Evolutionary conservation across 2,888 invertebrate genomes (phyloP).

Genomic region (Ernsta delagoae): DNA sequence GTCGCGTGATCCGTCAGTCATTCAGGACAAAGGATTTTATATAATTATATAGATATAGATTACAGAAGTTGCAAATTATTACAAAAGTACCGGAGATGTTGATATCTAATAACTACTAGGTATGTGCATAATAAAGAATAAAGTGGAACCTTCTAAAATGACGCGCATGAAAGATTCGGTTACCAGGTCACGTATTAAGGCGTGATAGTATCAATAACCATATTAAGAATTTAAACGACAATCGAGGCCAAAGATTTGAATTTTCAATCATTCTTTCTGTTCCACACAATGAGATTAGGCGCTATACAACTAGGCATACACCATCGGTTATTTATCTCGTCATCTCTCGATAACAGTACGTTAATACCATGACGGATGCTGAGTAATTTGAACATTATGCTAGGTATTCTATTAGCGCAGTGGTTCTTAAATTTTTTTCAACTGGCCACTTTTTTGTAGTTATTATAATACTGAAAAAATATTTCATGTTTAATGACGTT

Average conservation of each 20-base stretch:
- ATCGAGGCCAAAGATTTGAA: slow-evolving; percentile 26
- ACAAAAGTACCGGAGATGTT: too few relatives aligned
- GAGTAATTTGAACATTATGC: slow-evolving; percentile 68
- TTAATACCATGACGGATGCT: slow-evolving; percentile 63
- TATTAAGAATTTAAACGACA: slow-evolving; percentile 13
- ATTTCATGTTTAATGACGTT: too few relatives aligned
- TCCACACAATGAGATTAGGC: slow-evolving; percentile 29
- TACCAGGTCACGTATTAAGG: slow-evolving; percentile 11
- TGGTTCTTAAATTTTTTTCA: neutral
- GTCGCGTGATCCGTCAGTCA: too few relatives aligned
- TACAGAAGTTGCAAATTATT: too few relatives aligned
- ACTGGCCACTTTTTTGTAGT: neutral
- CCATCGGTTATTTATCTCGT: slow-evolving; percentile 29
- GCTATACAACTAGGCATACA: neutral
- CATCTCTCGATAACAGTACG: slow-evolving; percentile 45
- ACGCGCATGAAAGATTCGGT: slow-evolving; percentile 1
- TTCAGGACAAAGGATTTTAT: too few relatives aligned
- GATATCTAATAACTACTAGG: too few relatives aligned
- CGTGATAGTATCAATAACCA: slow-evolving; percentile 25
- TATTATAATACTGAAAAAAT: too few relatives aligned
- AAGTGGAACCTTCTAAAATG: neutral
- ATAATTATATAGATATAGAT: too few relatives aligned
- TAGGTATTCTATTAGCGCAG: slow-evolving; percentile 55
- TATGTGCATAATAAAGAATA: neutral
- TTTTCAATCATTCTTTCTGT: slow-evolving; percentile 10